Base-by-base conservation (phyloP, 2,888 invertebrate species). In the Rhaphigaster nebulosa region DNA sequence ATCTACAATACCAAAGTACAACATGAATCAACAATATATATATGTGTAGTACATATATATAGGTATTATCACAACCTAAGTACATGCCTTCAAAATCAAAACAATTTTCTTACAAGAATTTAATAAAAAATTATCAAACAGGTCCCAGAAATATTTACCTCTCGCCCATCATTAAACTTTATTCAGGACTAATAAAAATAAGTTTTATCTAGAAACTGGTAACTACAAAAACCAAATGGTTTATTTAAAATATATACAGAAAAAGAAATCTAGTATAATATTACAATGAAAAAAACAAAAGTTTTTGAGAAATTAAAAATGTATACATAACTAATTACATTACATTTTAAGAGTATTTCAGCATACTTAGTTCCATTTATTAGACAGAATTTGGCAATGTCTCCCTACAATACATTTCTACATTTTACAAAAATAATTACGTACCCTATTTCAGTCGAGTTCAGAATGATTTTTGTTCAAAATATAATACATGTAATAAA, bases 31-130 rank as follows among this genome's bases (percentile, higher is more conserved):
- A 87, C 87, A 90, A 87, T 87, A 87, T 60, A 89, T 70, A 89
- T 56, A 88, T 88, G 50, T 38, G 3, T 26, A 26, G 12, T n/a
- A 84, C 45, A 84, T 60, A 88, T 54, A 88, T 56, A 56, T 56
- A 88, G 88, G 88, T 45, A 65, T 41, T 90, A 90, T 90, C 90
- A 90, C 90, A 90, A 90, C 90, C 90, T 90, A 90, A 90, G 90
- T 90, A 90, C 87, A 87, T 54, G n/a, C 76, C 41, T 89, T 87
- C 29, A 87, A 90, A 90, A 87, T 52, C 34, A 90, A 54, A 87
- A 87, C 34, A 60, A 84, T 52, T 89, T 38, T 41, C 45, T 50
- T 70, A 89, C 29, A 76, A 41, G 88, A 88, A 56, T 60, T 89
- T 70, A 50, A 29, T 38, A 3, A 65, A 41, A n/a, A 89, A 76